Conservation (phyloP, 2,888 invertebrate species). For the Proisotoma minuta region DNA sequence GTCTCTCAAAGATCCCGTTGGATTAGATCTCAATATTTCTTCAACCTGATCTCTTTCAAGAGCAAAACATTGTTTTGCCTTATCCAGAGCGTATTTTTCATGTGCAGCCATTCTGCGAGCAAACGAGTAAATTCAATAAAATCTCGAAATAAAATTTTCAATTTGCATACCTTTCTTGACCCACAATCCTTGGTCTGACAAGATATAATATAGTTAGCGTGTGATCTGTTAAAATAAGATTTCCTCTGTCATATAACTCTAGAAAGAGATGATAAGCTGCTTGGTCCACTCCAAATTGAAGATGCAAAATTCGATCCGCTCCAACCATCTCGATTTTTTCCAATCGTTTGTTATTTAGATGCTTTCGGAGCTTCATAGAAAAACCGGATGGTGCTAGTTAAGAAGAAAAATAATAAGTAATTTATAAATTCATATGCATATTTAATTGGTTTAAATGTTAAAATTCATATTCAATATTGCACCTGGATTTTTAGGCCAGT, state of each 20-base stretch:
- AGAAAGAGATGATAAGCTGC: slow-evolving; percentile 91
- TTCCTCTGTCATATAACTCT: slow-evolving; percentile 93
- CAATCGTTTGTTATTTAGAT: slow-evolving; percentile 88
- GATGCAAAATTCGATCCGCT: slow-evolving; percentile 84
- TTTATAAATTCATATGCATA: not conserved
- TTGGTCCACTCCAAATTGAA: slow-evolving; percentile 91
- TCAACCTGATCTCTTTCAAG: slow-evolving; percentile 55
- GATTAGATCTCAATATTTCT: slow-evolving; percentile 16
- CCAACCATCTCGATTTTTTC: slow-evolving; percentile 83
- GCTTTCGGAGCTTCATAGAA: slow-evolving; percentile 98
- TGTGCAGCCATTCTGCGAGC: slow-evolving; percentile 73
- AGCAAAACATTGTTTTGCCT: slow-evolving; percentile 63
- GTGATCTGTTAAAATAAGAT: slow-evolving; percentile 87
- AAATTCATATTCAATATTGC: slow-evolving; percentile 51
- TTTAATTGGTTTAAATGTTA: not conserved
- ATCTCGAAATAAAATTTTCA: slow-evolving; percentile 4
- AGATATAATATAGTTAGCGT: slow-evolving; percentile 86
- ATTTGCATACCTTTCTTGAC: slow-evolving; percentile 67
- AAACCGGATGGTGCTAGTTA: slow-evolving; percentile 83
- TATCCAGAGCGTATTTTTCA: slow-evolving; percentile 80
- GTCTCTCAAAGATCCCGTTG: slow-evolving; percentile 33
- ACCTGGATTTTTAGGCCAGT: slow-evolving; percentile 90
- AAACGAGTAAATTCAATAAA: slow-evolving; percentile 14
- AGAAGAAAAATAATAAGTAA: not conserved
- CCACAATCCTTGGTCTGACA: slow-evolving; percentile 85